Evolutionary conservation across 2,888 invertebrate species (phyloP).

Genomic region (Ophraella communa): DNA sequence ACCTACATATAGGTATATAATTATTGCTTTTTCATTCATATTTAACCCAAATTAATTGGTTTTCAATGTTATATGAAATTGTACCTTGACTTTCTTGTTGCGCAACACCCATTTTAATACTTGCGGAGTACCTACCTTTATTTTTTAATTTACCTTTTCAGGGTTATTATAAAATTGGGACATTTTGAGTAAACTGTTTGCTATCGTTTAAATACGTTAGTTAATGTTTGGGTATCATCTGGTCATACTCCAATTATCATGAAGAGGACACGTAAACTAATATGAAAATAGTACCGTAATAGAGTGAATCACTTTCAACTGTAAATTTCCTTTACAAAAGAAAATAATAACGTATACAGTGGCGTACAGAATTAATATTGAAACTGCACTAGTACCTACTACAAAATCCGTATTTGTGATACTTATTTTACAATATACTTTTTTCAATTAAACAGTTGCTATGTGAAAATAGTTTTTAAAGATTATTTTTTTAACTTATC

Average conservation of each 20-base stretch:
- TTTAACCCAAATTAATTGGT: neutral
- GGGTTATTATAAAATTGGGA: no score
- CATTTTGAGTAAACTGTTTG: no score
- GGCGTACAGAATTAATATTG: neutral
- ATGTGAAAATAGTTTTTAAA: no score
- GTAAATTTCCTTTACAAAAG: neutral
- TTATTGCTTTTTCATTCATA: neutral
- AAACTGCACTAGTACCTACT: no score
- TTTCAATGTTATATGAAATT: neutral
- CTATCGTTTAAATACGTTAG: no score
- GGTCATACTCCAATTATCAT: neutral
- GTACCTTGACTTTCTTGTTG: neutral
- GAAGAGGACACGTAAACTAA: neutral
- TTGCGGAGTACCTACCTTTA: no score
- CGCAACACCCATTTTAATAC: neutral
- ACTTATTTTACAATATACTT: no score
- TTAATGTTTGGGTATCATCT: no score
- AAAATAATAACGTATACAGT: neutral
- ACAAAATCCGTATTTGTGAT: no score
- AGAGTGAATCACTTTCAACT: neutral
- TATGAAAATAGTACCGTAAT: neutral
- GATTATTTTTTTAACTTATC: no score
- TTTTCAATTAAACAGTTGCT: no score
- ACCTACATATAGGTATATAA: neutral
- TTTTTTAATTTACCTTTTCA: no score